These are phyloP conservation scores for Xestia sexstrigata DNA, from an alignment of 2,888 invertebrate genomes.

Conservation along the genomic window DNA sequence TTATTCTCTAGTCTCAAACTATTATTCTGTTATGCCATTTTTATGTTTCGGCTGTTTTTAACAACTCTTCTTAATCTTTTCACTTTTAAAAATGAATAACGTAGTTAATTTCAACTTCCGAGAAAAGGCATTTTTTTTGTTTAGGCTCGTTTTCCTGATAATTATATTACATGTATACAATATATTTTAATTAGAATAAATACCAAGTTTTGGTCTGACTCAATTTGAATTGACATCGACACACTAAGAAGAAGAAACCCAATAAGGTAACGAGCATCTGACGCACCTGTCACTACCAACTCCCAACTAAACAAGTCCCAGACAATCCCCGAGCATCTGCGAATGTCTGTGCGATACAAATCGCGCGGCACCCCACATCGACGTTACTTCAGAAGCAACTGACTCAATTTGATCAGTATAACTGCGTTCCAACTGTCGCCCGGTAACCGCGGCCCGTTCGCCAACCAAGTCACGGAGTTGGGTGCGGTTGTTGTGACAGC, in stretches of 20 bases:
- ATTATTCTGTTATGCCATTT: not conserved
- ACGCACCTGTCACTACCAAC: conserved; percentile 36
- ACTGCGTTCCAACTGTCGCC: conserved; percentile 85
- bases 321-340: conserved; percentile 45
- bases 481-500: conserved; percentile 69
- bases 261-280: conserved; percentile 2
- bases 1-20: no score
- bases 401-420: conserved; percentile 89
- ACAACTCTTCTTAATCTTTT: not conserved
- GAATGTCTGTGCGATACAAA: conserved; percentile 61
- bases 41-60: not conserved
- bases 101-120: not conserved
- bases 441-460: conserved; percentile 79
- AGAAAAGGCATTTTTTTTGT: not conserved
- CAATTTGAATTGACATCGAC: no score
- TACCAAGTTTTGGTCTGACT: not conserved
- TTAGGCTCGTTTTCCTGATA: not conserved
- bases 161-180: not conserved
- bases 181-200: not conserved
- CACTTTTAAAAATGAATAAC: not conserved
- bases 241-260: no score
- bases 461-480: conserved; percentile 84
- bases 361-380: conserved; percentile 67
- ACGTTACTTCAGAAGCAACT: conserved; percentile 76
- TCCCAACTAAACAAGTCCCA: conserved; percentile 31